phyloP scores from a whole-genome alignment of 2,888 invertebrate species.

The Lepidocyrtoides sp. region DNA sequence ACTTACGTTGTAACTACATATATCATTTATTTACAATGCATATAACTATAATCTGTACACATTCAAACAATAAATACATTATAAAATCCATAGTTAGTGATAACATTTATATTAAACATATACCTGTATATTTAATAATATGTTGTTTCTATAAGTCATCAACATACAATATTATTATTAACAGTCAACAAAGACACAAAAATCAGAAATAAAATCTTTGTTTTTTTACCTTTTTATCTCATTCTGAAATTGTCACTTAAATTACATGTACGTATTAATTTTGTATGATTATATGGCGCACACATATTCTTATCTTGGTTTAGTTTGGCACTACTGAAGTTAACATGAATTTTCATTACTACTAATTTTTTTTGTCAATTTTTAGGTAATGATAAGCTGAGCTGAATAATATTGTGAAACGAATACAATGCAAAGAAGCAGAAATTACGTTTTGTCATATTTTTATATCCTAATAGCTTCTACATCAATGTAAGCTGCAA shows the following conservation, averaged over 20 bases:
- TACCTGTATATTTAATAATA: conserved; percentile 41
- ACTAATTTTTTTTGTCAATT: conserved; percentile 11
- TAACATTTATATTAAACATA: conserved; percentile 10
- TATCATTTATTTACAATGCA: background rate
- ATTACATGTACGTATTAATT: conserved; percentile 6
- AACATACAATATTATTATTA: conserved; percentile 21
- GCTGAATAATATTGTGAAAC: background rate
- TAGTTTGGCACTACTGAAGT: conserved; percentile 75
- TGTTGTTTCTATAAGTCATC: conserved; percentile 18
- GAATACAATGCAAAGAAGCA: conserved; percentile 11
- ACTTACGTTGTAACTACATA: conserved; percentile 33
- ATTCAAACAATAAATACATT: conserved; percentile 47
- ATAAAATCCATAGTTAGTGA: conserved; percentile 45
- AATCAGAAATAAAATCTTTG: conserved; percentile 48
- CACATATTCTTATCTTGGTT: conserved; percentile 32
- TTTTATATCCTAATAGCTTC: background rate
- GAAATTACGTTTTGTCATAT: background rate
- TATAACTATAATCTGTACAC: background rate
- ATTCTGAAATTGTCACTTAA: background rate
- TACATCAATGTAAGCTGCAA: conserved; percentile 4
- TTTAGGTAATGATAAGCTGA: background rate
- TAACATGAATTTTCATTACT: background rate
- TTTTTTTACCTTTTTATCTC: background rate
- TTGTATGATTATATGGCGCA: conserved; percentile 48
- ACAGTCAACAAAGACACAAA: conserved; percentile 58